A percentile compares a stretch with the other conserved stretches of the same genome.
Evolutionary conservation across 2,797 vertebrate genomes (phyloP).

Genomic region (Sebastes jordani): DNA sequence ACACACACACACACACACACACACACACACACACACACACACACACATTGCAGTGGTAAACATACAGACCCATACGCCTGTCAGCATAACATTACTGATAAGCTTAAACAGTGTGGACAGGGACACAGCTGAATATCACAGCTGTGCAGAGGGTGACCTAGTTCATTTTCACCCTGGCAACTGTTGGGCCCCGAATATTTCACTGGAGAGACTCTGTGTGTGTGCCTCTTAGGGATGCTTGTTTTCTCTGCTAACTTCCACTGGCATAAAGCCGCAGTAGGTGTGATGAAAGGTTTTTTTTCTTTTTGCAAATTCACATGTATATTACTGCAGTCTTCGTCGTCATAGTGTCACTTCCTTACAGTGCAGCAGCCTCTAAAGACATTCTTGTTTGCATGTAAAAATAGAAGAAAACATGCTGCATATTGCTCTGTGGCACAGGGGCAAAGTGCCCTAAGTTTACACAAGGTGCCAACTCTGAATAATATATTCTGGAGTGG

Average conservation of each 20-base stretch:
- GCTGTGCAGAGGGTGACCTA: slow-evolving; percentile 63
- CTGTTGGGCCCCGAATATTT: slow-evolving; percentile 24
- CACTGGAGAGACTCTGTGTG: slow-evolving; percentile 10
- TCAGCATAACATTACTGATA: slow-evolving; percentile 56
- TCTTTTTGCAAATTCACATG: not conserved
- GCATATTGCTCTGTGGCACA: slow-evolving; percentile 40
- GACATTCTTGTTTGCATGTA: slow-evolving; percentile 42
- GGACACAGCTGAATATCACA: slow-evolving; percentile 67
- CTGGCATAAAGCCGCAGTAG: not conserved
- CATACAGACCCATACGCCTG: slow-evolving; percentile 33
- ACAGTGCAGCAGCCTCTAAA: slow-evolving; percentile 2
- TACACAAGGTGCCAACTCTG: slow-evolving; percentile 33
- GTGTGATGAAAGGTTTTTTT: not conserved
- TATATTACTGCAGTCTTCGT: slow-evolving; percentile 10
- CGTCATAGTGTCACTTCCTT: slow-evolving; percentile 7
- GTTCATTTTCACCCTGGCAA: slow-evolving; percentile 62
- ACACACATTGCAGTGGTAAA: slow-evolving; percentile 33
- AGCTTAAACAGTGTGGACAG: slow-evolving; percentile 66
- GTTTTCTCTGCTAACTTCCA: slow-evolving; percentile 7
- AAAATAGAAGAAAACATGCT: slow-evolving; percentile 41
- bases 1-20: slow-evolving; percentile 23
- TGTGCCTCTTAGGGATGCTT: slow-evolving; percentile 14
- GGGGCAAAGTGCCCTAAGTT: slow-evolving; percentile 33
- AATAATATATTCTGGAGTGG: slow-evolving; percentile 35
- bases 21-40: slow-evolving; percentile 26